A percentile compares a stretch with the other conserved stretches of the same genome.
These are phyloP conservation scores for Machaerirhynchus nigripectus DNA, from an alignment of 2,113 vertebrate genomes.

Conservation along the genomic window DNA sequence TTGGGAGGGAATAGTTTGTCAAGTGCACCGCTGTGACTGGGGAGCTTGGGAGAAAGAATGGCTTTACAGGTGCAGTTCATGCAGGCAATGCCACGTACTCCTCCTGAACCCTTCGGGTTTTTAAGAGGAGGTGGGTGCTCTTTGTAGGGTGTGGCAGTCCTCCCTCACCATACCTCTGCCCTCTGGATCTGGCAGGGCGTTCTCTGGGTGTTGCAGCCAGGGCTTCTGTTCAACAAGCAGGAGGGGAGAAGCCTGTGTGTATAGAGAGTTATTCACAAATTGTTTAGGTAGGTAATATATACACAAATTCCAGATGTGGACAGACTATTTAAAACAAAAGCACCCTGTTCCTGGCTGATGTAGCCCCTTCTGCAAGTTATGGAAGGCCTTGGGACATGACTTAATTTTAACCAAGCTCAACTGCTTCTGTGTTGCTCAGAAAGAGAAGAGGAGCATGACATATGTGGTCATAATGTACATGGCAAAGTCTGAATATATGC, in stretches of 20 bases:
- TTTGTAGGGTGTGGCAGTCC: neutral
- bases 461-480: neutral
- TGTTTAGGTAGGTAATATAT: neutral
- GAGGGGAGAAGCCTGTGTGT: neutral
- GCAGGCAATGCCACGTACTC: accelerated
- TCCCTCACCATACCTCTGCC: neutral
- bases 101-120: neutral
- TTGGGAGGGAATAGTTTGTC: neutral
- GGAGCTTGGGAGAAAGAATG: neutral
- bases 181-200: neutral
- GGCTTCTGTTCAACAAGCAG: neutral
- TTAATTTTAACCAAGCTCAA: neutral
- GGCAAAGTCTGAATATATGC: neutral
- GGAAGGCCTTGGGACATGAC: neutral
- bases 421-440: neutral
- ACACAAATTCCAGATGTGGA: neutral
- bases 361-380: neutral
- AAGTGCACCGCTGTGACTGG: neutral
- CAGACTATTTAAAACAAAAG: neutral
- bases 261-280: neutral
- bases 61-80: neutral
- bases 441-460: neutral
- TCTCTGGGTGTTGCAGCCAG: neutral
- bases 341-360: neutral
- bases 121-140: neutral